Evolutionary conservation across 2,113 vertebrate species (phyloP), one percentile per base, ranked within the genome.

Genomic region (Megaptera novaeangliae): DNA sequence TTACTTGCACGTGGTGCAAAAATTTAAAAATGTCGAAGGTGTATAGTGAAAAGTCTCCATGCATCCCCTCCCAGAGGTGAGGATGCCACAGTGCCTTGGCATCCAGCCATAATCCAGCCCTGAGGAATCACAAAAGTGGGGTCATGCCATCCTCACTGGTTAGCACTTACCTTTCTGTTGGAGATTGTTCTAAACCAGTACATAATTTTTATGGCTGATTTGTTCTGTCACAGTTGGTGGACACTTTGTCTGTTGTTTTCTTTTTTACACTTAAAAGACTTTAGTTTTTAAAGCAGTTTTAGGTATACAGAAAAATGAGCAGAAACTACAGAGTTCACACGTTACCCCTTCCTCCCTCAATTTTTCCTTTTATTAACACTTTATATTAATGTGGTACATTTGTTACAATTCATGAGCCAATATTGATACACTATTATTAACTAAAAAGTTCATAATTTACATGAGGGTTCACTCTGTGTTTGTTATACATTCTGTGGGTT

Each of bases 241-340:
- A 85, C 34, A 71, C 11, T 18, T 75, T 12, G 75, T 52, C 52
- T 63, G 64, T 49, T 55, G 46, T 78, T 41, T 77, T 72, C 15
- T 29, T 39, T 69, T 85, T 63, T 36, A 20, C 49, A 57, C 34
- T 25, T 21, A 66, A 49, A 4, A 78, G 6, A 20, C 57, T 66
- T 64, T 75, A 25, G 82, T 59, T 75, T 96, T 75, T 61, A 27
- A 69, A 89, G 18, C 23, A 55, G 57, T 63, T 94, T 83, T 74
- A 75, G 25, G 36, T 86, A 90, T 68, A 64, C 52, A 86, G 66
- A 61, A 81, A 92, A 68, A 39, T 80, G 49, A 81, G 36, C 20
- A 31, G 66, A 63, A 87, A 41, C 39, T 68, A 44, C 4, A 44
- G 27, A 74, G 39, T 57, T 61, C 29, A 41, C n/a, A 20, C 11